Conservation (phyloP, 1,140 invertebrate species). For the Sycophaga agraensis region DNA sequence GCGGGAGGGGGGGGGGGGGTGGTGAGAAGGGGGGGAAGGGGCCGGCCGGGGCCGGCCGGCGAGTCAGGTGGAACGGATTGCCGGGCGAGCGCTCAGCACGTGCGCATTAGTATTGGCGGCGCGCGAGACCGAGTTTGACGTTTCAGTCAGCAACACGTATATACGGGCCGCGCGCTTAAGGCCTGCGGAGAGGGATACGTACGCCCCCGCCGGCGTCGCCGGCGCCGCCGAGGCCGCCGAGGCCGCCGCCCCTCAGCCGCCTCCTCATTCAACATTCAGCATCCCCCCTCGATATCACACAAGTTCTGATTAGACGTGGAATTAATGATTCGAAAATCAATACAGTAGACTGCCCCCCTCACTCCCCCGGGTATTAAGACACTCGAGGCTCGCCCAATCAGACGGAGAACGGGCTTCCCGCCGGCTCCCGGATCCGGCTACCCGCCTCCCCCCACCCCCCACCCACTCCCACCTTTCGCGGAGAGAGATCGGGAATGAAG, state of each 20-base stretch:
- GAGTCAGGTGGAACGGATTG: slow-evolving; percentile 33
- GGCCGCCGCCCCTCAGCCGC: slow-evolving; percentile 34
- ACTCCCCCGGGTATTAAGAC: slow-evolving; percentile 47
- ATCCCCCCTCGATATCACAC: slow-evolving; percentile 43
- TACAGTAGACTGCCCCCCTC: slow-evolving; percentile 43
- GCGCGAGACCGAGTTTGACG: slow-evolving; percentile 41
- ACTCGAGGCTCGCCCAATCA: slow-evolving; percentile 32
- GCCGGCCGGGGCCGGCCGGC: too few relatives aligned
- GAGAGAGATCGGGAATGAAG: slow-evolving; percentile 27
- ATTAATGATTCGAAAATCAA: slow-evolving; percentile 61
- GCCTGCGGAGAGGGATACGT: background rate
- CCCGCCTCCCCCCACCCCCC: background rate
- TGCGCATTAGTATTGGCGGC: slow-evolving; percentile 40
- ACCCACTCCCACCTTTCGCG: background rate
- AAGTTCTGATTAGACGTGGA: slow-evolving; percentile 58
- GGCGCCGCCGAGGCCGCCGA: slow-evolving; percentile 17
- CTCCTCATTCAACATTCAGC: slow-evolving; percentile 32
- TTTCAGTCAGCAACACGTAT: slow-evolving; percentile 47
- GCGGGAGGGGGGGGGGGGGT: background rate
- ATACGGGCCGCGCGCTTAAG: too few relatives aligned
- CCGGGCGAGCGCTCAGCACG: slow-evolving; percentile 29
- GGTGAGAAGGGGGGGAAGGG: background rate
- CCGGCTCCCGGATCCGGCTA: background rate
- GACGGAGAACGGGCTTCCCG: slow-evolving; percentile 21
- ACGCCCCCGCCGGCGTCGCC: slow-evolving; percentile 13